Evolutionary conservation across 1,140 invertebrate genomes (phyloP).

Genomic region (Pogonus chalceus): DNA sequence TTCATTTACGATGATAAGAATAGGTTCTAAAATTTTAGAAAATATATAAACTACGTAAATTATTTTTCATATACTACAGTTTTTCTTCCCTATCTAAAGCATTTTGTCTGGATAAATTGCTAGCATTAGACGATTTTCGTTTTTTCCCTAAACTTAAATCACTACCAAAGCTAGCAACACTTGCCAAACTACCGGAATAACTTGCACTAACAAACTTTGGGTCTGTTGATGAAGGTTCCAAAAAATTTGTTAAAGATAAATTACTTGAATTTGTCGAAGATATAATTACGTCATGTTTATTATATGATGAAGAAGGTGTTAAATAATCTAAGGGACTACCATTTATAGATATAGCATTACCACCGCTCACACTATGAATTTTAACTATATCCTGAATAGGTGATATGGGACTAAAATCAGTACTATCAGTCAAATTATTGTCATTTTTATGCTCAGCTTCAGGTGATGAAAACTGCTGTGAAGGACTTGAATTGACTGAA

Average conservation of each 20-base stretch:
- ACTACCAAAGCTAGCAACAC: background rate
- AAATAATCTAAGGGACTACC: background rate
- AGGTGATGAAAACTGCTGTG: constrained; percentile 25
- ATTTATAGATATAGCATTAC: background rate
- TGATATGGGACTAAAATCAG: constrained; percentile 7
- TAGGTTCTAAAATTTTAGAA: too few species aligned
- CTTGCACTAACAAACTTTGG: background rate
- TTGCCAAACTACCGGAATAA: background rate
- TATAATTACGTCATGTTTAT: background rate
- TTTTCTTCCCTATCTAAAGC: background rate
- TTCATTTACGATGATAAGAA: too few species aligned
- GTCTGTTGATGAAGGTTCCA: background rate
- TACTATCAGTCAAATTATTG: constrained; percentile 19
- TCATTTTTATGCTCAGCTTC: constrained; percentile 17
- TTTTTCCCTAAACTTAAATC: background rate
- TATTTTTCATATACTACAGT: too few species aligned
- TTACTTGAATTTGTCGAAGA: background rate
- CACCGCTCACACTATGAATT: background rate
- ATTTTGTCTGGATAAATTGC: background rate
- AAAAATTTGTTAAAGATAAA: background rate
- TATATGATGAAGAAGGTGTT: background rate
- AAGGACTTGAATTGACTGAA: constrained; percentile 23
- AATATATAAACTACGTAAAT: too few species aligned
- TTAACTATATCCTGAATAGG: background rate
- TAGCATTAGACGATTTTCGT: background rate